phyloP scores from a whole-genome alignment of 1,140 invertebrate species.

The Drosophila busckii region DNA sequence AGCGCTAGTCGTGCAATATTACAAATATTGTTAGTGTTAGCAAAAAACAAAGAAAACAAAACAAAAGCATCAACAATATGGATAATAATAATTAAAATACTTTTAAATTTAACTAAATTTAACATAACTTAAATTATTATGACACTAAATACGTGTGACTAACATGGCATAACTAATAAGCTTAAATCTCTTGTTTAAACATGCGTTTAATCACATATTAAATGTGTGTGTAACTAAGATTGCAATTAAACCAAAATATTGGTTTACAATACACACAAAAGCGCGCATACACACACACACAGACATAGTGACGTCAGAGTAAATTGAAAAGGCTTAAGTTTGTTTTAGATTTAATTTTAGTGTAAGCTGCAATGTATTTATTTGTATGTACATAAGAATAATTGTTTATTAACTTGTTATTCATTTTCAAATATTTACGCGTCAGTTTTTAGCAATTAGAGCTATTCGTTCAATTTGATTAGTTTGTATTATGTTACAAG shows the following conservation, averaged over 20 bases:
- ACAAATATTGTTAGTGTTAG: slow-evolving; percentile 73
- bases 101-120: slow-evolving; percentile 24
- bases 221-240: slow-evolving; percentile 14
- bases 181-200: slow-evolving; percentile 49
- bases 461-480: too few species aligned
- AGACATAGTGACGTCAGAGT: too few species aligned
- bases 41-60: too few species aligned
- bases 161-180: slow-evolving; percentile 50
- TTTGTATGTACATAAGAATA: too few species aligned
- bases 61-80: slow-evolving; percentile 38
- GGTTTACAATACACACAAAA: slow-evolving; percentile 33
- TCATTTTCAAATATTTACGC: too few species aligned
- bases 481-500: too few species aligned
- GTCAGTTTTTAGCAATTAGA: too few species aligned
- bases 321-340: too few species aligned
- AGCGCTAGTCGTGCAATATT: slow-evolving; percentile 63
- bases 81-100: slow-evolving; percentile 51
- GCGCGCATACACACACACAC: too few species aligned
- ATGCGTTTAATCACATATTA: slow-evolving; percentile 30
- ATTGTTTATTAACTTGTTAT: too few species aligned
- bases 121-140: slow-evolving; percentile 47
- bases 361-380: too few species aligned
- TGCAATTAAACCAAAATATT: slow-evolving; percentile 33
- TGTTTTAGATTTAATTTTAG: too few species aligned
- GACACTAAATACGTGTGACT: slow-evolving; percentile 39